A percentile compares a stretch with the other conserved stretches of the same genome.
phyloP scores from a whole-genome alignment of 2,797 vertebrate species.

The Acridotheres tristis region DNA sequence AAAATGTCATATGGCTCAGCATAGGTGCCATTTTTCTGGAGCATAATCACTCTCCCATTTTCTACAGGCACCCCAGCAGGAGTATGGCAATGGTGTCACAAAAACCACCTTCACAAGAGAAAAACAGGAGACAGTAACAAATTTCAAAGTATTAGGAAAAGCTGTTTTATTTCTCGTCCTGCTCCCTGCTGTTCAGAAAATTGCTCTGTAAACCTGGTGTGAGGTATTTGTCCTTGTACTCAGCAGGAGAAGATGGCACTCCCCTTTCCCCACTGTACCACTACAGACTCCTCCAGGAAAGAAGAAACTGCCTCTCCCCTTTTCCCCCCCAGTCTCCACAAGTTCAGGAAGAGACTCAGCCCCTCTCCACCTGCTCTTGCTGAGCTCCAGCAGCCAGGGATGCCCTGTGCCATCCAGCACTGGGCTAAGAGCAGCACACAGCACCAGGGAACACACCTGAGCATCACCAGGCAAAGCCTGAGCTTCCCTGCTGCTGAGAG shows the following conservation, averaged over 20 bases:
- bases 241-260: background rate
- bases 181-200: background rate
- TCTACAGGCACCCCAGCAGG: background rate
- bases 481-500: background rate
- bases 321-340: background rate
- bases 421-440: background rate
- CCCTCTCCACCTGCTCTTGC: background rate
- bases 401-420: background rate
- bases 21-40: background rate
- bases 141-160: background rate
- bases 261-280: background rate
- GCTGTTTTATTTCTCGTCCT: background rate
- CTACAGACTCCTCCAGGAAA: rapidly evolving
- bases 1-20: background rate
- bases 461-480: background rate
- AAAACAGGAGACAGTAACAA: background rate
- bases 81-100: background rate
- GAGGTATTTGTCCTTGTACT: background rate
- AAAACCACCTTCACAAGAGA: background rate
- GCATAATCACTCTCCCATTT: background rate
- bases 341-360: background rate
- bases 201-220: background rate
- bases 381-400: background rate
- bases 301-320: background rate
- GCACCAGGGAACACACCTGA: background rate